A percentile compares a stretch with the other conserved stretches of the same genome.
phyloP scores from a whole-genome alignment of 1,140 invertebrate species.

The Heliconius eleuchia region DNA sequence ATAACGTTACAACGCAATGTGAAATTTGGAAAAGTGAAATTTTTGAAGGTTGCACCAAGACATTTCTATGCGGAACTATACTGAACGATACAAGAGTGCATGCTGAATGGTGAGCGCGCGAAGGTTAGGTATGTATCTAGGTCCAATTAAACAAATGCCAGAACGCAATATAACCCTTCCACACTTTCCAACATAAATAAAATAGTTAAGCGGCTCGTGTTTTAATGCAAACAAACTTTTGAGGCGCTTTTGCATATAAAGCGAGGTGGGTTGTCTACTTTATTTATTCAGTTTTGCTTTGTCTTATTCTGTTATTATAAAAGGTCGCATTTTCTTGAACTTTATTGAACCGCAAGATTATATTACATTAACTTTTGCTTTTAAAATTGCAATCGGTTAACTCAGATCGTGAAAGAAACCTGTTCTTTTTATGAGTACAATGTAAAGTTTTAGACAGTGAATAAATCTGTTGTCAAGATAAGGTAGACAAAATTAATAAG shows the following conservation, averaged over 20 bases:
- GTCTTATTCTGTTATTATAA: conserved; percentile 68
- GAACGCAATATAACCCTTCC: conserved; percentile 81
- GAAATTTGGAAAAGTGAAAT: conserved; percentile 37
- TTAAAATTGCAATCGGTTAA: conserved; percentile 39
- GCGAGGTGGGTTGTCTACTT: conserved; percentile 81
- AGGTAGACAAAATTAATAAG: conserved; percentile 16
- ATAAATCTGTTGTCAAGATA: conserved; percentile 15
- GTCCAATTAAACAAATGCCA: conserved; percentile 75
- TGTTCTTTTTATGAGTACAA: conserved; percentile 6
- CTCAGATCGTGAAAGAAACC: conserved; percentile 68
- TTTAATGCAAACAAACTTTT: conserved; percentile 82
- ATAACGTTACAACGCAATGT: neutral
- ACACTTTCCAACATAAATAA: conserved; percentile 78
- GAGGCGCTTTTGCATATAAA: conserved; percentile 81
- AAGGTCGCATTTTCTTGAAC: conserved; percentile 52
- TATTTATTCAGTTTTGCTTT: conserved; percentile 79
- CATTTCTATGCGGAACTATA: conserved; percentile 37
- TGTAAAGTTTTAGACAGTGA: neutral
- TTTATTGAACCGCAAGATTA: conserved; percentile 30
- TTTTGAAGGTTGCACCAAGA: conserved; percentile 54
- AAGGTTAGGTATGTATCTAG: conserved; percentile 57
- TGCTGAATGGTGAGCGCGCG: conserved; percentile 64
- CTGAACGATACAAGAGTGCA: conserved; percentile 51
- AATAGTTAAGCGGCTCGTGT: conserved; percentile 81
- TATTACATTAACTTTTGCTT: conserved; percentile 38